A percentile compares a stretch with the other conserved stretches of the same genome.
phyloP scores from a whole-genome alignment of 2,888 invertebrate species.

The Pristionchus fissidentatus region DNA sequence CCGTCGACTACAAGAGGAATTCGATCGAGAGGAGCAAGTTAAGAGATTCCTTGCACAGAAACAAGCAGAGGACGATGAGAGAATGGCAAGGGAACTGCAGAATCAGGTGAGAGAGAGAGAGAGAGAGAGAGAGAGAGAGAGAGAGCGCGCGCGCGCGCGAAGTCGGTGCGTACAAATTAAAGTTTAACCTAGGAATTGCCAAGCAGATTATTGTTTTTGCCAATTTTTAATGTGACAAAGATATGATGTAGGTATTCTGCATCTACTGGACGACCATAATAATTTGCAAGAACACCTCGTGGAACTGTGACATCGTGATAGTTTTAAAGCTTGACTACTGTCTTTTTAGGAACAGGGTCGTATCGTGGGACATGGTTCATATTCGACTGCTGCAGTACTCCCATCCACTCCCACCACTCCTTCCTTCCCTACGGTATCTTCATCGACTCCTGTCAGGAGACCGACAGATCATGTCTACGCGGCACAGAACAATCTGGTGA shows the following conservation, averaged over 20 bases:
- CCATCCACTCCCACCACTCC: not conserved
- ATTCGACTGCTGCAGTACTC: not conserved
- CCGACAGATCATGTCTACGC: not conserved
- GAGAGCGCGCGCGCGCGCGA: no score
- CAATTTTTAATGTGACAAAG: no score
- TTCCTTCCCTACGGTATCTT: not conserved
- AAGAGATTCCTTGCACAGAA: constrained; percentile 24
- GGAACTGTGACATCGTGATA: not conserved
- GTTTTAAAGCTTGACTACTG: not conserved
- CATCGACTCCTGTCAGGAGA: not conserved
- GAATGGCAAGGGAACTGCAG: constrained; percentile 27
- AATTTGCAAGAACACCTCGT: no score
- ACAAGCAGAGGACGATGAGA: constrained; percentile 22
- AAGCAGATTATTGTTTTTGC: not conserved
- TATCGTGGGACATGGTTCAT: constrained; percentile 34
- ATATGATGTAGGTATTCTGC: no score
- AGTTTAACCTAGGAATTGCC: not conserved
- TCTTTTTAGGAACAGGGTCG: constrained; percentile 32
- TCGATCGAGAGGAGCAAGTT: constrained; percentile 21
- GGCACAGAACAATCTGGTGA: constrained; percentile 43
- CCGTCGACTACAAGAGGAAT: constrained; percentile 44
- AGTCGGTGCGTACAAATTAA: no score
- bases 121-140: no score
- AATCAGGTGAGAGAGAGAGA: not conserved
- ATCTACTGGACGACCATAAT: no score